These are phyloP conservation scores for Drosophila pandora DNA, from an alignment of 1,140 invertebrate genomes.

Conservation along the genomic window DNA sequence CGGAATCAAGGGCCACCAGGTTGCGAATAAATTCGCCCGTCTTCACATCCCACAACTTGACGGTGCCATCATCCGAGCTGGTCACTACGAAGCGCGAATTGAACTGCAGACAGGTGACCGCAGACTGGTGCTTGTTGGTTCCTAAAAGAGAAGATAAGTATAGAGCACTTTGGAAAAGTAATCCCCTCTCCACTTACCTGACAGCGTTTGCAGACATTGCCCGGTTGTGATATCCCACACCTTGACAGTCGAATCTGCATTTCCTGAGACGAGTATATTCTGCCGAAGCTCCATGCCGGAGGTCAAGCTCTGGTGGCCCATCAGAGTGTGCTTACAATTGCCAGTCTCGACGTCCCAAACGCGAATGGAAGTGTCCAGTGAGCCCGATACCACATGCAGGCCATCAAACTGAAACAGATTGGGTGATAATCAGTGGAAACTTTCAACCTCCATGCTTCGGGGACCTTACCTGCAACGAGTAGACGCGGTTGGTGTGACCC, in stretches of 20 bases:
- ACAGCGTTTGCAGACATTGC: slow-evolving; percentile 97
- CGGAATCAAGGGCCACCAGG: slow-evolving; percentile 95
- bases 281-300: slow-evolving; percentile 98
- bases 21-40: slow-evolving; percentile 98
- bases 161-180: slow-evolving; percentile 1
- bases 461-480: slow-evolving; percentile 95
- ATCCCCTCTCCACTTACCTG: slow-evolving; percentile 87
- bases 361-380: slow-evolving; percentile 98
- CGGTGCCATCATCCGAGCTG: slow-evolving; percentile 99
- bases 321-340: slow-evolving; percentile 95
- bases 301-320: slow-evolving; percentile 98
- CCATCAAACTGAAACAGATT: slow-evolving; percentile 94
- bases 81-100: slow-evolving; percentile 99
- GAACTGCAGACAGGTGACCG: slow-evolving; percentile 99
- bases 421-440: neutral
- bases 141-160: slow-evolving; percentile 85
- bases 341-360: slow-evolving; percentile 99
- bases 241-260: slow-evolving; percentile 99
- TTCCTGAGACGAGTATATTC: slow-evolving; percentile 98
- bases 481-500: slow-evolving; percentile 99
- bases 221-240: slow-evolving; percentile 99
- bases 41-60: slow-evolving; percentile 99
- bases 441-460: neutral
- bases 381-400: slow-evolving; percentile 98
- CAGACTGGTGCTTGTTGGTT: slow-evolving; percentile 98